Evolutionary conservation across 1,140 invertebrate species (phyloP), one percentile per base, ranked within the genome.

Genomic region (Brachionus manjavacas): DNA sequence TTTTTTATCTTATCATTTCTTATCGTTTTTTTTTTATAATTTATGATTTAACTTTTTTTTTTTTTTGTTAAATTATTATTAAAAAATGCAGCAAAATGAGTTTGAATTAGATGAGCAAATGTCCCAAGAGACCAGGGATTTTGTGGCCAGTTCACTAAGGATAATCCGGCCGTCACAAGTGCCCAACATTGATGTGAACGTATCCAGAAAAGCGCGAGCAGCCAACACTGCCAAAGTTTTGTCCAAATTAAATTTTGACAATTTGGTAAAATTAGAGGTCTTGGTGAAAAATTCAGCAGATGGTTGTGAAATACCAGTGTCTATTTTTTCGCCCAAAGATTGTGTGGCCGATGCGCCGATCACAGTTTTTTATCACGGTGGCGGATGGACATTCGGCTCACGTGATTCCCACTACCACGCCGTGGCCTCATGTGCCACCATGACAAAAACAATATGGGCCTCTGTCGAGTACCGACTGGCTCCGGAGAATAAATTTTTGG

Each of bases 311-410:
- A 60, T 81, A 41, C 79, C 79, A 23, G 20, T 68, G n/a, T 20
- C 49, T n/a, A 60, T 81, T 39, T 41, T 20, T 31, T 14, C 25
- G 6, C 79, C 79, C 11, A 60, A 81, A 8, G 28, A 68, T 41
- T 23, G 28, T 16, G 28, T 35, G 12, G 3, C 28, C n/a, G 52
- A 60, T 60, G 16, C 79, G 7, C 49, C 60, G 2, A 60, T 81
- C 7, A 81, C 79, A n/a, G 79, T 83, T 52, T 83, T 68, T 72
- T 70, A 49, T n/a, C 81, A 83, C 12, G 81, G 81, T n/a, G 81
- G 81, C 20, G 81, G 81, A 25, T 83, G 81, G 81, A 68, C 60
- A 39, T 60, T 83, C 16, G 39, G 64, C 20, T 83, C 81, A 7
- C 11, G 60, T 25, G 68, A 41, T 14, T 49, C 81, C 35, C 81